These are phyloP conservation scores for Mobula hypostoma DNA, from an alignment of 2,113 vertebrate species.

Conservation along the genomic window DNA sequence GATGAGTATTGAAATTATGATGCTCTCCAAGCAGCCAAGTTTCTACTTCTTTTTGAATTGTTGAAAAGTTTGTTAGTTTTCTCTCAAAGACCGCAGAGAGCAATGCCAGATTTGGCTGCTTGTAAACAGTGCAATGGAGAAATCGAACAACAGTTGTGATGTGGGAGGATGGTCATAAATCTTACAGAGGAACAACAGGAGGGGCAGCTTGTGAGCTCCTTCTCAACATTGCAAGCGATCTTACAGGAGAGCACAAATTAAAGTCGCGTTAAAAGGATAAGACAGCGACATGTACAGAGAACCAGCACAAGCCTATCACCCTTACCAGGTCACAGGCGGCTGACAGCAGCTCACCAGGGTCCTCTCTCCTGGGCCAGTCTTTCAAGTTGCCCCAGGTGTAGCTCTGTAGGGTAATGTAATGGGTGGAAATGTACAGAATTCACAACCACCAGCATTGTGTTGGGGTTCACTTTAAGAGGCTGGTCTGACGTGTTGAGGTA, in stretches of 20 bases:
- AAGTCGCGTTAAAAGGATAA: neutral
- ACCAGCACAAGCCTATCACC: neutral
- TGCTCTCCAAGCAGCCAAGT: neutral
- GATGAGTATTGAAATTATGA: neutral
- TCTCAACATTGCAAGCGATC: neutral
- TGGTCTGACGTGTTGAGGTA: too few species aligned
- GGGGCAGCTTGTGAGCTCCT: slow-evolving; percentile 5
- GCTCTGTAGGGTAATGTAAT: too few species aligned
- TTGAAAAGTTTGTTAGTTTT: neutral
- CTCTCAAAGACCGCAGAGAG: neutral
- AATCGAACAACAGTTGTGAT: slow-evolving; percentile 9
- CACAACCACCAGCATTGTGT: too few species aligned
- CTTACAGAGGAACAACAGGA: slow-evolving; percentile 18
- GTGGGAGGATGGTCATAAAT: slow-evolving; percentile 27
- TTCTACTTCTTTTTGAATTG: neutral
- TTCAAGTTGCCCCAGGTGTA: too few species aligned
- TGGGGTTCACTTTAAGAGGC: too few species aligned
- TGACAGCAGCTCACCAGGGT: too few species aligned
- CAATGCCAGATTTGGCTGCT: slow-evolving; percentile 2
- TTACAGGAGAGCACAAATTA: slow-evolving; percentile 21
- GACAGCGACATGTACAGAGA: neutral
- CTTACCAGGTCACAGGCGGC: too few species aligned
- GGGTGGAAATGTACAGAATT: too few species aligned
- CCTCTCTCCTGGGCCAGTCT: too few species aligned
- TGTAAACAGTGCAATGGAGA: neutral